A percentile compares a stretch with the other conserved stretches of the same genome.
phyloP scores from a whole-genome alignment of 2,113 vertebrate genomes.

The Macrotus californicus region DNA sequence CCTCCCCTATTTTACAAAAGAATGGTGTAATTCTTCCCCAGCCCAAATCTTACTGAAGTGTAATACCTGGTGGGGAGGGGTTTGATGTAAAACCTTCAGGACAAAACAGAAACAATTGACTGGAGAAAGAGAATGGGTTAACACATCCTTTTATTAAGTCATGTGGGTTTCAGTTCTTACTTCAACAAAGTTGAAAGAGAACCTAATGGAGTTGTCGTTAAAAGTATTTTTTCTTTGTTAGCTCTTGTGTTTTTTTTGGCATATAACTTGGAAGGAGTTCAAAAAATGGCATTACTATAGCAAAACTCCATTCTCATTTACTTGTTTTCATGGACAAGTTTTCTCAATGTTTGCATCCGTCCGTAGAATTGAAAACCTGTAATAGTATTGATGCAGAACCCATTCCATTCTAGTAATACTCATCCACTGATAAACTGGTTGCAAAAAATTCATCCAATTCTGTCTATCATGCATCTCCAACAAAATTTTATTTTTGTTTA shows the following conservation, averaged over 20 bases:
- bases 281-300: neutral
- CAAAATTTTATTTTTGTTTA: neutral
- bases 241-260: neutral
- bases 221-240: constrained; percentile 16
- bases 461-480: neutral
- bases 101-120: neutral
- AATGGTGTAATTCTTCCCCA: neutral
- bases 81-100: neutral
- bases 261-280: constrained; percentile 24
- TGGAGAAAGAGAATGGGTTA: neutral
- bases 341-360: neutral
- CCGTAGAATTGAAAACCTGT: neutral
- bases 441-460: neutral
- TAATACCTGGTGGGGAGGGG: neutral
- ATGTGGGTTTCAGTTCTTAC: neutral
- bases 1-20: neutral
- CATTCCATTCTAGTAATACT: neutral
- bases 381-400: neutral
- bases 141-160: neutral
- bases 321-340: constrained; percentile 12
- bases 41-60: neutral
- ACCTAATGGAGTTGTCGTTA: constrained; percentile 21
- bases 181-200: constrained; percentile 33
- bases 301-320: constrained; percentile 6
- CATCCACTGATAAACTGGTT: neutral